Percentiles rank a stretch among this genome's conserved stretches.
phyloP scores from a whole-genome alignment of 2,113 vertebrate species.

The Peromyscus polionotus region DNA sequence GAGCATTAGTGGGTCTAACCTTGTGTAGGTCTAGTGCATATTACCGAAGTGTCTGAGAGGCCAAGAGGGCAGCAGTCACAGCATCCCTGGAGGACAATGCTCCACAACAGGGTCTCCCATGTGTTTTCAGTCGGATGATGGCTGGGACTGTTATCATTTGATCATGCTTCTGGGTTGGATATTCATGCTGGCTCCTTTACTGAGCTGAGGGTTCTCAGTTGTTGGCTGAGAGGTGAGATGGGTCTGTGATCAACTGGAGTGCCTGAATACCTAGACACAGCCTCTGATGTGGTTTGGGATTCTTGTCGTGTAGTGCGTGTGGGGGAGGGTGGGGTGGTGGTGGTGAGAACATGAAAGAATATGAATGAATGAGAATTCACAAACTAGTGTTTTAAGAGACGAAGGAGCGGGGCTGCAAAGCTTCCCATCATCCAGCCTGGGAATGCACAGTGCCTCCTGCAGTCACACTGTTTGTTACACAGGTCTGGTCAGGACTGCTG shows the following conservation, averaged over 20 bases:
- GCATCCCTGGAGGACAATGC: background rate
- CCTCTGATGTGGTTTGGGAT: too few species aligned
- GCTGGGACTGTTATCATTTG: background rate
- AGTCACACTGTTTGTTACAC: too few species aligned
- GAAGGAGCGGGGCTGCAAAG: background rate
- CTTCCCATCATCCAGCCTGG: background rate
- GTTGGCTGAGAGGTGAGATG: background rate
- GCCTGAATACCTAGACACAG: too few species aligned
- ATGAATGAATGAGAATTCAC: background rate
- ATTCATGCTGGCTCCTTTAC: rapidly evolving
- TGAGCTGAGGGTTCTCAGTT: background rate
- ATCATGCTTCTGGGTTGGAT: background rate
- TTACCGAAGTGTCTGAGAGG: background rate
- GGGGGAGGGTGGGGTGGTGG: too few species aligned
- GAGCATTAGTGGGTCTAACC: background rate
- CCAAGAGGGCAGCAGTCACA: background rate
- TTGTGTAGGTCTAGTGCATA: too few species aligned
- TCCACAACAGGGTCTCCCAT: background rate
- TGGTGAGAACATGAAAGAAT: background rate
- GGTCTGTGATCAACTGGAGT: background rate
- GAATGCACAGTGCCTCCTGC: background rate
- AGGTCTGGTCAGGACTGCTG: background rate
- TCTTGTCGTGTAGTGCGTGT: too few species aligned
- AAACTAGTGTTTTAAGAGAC: background rate
- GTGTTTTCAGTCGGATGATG: background rate